Conservation (phyloP, 2,113 vertebrate genomes). For the Menura novaehollandiae region DNA sequence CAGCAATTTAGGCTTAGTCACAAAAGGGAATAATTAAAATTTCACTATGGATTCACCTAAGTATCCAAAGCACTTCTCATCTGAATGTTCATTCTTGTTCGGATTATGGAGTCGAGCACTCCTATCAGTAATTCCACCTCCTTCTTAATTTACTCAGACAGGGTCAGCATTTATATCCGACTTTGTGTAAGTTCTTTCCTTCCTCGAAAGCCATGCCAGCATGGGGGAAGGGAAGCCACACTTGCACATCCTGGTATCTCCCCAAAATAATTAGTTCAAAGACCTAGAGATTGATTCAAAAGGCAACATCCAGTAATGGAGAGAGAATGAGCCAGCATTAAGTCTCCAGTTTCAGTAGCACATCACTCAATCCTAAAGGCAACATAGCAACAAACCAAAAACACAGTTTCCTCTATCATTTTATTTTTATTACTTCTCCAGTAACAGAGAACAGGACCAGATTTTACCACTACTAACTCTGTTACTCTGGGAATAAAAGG, state of each 20-base stretch:
- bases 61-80: not conserved
- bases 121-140: not conserved
- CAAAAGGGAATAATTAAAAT: conserved; percentile 6
- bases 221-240: not conserved
- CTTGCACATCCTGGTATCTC: not conserved
- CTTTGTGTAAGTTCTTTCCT: not conserved
- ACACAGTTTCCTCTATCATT: not conserved
- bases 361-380: not conserved
- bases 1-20: not conserved
- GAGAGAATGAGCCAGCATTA: not conserved
- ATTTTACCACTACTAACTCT: not conserved
- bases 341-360: not conserved
- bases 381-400: not conserved
- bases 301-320: not conserved
- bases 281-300: not conserved
- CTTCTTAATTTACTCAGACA: not conserved
- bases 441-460: not conserved
- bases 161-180: not conserved
- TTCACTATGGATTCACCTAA: not conserved
- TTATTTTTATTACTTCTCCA: not conserved
- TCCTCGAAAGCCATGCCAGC: not conserved
- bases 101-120: not conserved
- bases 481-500: conserved; percentile 7
- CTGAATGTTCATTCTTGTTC: not conserved
- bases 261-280: not conserved